phyloP scores from a whole-genome alignment of 2,113 vertebrate genomes.

The Notarius lentiginosus region DNA sequence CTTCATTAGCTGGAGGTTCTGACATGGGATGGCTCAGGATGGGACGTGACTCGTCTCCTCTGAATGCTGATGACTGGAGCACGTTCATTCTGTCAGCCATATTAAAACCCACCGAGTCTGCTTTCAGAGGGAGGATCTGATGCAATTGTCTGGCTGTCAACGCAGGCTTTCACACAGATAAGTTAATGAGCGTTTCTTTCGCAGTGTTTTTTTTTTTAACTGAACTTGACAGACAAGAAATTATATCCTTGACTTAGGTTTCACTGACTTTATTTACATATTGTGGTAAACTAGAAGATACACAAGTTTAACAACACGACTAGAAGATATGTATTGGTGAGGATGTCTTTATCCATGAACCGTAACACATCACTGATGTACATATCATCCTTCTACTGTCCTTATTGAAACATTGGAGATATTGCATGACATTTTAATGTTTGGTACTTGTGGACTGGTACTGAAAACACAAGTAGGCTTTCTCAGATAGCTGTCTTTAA shows the following conservation, averaged over 20 bases:
- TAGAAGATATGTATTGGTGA: neutral
- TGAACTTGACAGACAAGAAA: conserved; percentile 13
- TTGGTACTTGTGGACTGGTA: neutral
- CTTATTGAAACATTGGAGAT: conserved; percentile 12
- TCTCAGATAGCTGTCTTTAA: conserved; percentile 12
- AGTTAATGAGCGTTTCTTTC: conserved; percentile 22
- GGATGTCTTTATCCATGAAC: neutral
- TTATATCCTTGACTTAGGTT: neutral
- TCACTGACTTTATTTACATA: neutral
- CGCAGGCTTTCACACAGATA: conserved; percentile 6
- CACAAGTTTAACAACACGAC: too few relatives aligned
- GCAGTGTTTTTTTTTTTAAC: neutral
- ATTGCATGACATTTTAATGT: neutral
- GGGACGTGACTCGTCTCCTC: conserved; percentile 59
- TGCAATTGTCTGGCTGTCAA: conserved; percentile 49
- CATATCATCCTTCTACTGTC: too few relatives aligned
- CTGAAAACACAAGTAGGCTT: neutral
- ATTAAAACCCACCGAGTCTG: conserved; percentile 32
- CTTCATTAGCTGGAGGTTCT: conserved; percentile 55
- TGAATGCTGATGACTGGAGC: conserved; percentile 24
- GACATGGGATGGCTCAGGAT: conserved; percentile 55
- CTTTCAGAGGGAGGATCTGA: conserved; percentile 38
- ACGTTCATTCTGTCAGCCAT: conserved; percentile 33
- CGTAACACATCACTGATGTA: too few relatives aligned
- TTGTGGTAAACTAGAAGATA: neutral